phyloP scores from a whole-genome alignment of 1,140 invertebrate species.

The Euglossa dilemma region DNA sequence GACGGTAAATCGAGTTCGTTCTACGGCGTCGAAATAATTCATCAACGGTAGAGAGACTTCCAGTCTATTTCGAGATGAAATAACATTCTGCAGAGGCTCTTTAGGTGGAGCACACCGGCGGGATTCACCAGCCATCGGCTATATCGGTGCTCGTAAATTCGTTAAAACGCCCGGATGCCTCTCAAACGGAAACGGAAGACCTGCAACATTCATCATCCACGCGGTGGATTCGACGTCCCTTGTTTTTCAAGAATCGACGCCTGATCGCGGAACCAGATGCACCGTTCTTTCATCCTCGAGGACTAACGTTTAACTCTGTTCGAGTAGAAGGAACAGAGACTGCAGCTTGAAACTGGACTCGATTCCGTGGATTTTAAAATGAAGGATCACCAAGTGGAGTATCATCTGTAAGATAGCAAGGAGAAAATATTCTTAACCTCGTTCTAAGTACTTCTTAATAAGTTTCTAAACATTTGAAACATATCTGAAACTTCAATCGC shows the following conservation, averaged over 20 bases:
- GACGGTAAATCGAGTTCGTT: slow-evolving; percentile 1
- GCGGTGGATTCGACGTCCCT: not conserved
- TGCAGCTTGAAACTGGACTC: too few relatives aligned
- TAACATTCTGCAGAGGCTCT: slow-evolving; percentile 32
- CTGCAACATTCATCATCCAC: slow-evolving; percentile 35
- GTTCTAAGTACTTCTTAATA: too few relatives aligned
- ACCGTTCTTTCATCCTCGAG: not conserved
- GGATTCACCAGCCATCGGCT: not conserved
- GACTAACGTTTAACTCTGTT: not conserved
- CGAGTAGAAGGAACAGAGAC: too few relatives aligned
- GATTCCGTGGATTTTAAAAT: too few relatives aligned
- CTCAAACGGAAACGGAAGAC: slow-evolving; percentile 30
- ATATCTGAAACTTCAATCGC: too few relatives aligned
- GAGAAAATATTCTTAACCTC: too few relatives aligned
- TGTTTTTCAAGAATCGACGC: not conserved
- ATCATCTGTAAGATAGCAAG: too few relatives aligned
- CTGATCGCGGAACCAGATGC: not conserved
- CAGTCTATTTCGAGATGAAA: slow-evolving; percentile 36
- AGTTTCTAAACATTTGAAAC: too few relatives aligned
- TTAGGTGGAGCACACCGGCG: not conserved
- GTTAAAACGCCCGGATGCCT: not conserved
- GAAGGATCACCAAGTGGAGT: too few relatives aligned
- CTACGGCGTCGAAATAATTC: slow-evolving; percentile 9
- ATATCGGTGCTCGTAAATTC: slow-evolving; percentile 25
- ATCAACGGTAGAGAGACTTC: not conserved